Evolutionary conservation across 2,888 invertebrate genomes (phyloP).

Genomic region (Cloeon dipterum): DNA sequence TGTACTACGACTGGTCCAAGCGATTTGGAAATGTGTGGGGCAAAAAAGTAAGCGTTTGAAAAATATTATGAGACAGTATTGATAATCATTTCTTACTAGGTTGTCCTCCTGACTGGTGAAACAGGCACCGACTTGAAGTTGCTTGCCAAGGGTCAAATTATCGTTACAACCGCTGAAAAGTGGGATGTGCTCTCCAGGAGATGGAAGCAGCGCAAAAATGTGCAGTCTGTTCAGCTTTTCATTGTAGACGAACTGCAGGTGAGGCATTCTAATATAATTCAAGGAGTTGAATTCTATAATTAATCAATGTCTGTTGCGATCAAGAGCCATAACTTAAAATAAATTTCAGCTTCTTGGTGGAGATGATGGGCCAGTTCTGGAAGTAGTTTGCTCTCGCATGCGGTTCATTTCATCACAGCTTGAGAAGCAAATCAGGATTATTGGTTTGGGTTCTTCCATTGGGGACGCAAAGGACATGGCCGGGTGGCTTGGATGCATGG

Average conservation of each 20-base stretch:
- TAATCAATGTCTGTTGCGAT: neutral
- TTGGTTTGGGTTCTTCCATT: conserved; percentile 80
- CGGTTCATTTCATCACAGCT: conserved; percentile 88
- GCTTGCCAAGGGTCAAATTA: conserved; percentile 77
- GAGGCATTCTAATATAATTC: no score
- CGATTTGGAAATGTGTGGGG: conserved; percentile 65
- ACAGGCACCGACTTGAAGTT: conserved; percentile 87
- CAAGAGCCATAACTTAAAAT: neutral
- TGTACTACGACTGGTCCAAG: conserved; percentile 76
- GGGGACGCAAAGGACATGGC: conserved; percentile 89
- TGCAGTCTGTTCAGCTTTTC: conserved; percentile 88
- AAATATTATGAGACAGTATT: no score
- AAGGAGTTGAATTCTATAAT: no score
- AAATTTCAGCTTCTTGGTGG: conserved; percentile 45
- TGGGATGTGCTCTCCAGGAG: conserved; percentile 96
- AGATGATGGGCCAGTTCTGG: conserved; percentile 80
- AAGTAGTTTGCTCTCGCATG: conserved; percentile 77
- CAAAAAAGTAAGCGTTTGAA: no score
- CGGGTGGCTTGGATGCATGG: conserved; percentile 87
- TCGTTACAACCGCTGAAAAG: conserved; percentile 90
- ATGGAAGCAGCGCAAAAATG: conserved; percentile 98
- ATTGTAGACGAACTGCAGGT: conserved; percentile 89
- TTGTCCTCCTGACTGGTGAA: conserved; percentile 85
- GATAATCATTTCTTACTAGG: no score
- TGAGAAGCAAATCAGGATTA: conserved; percentile 69